Base-by-base conservation (phyloP, 1,140 invertebrate species). In the Drosophila yakuba region DNA sequence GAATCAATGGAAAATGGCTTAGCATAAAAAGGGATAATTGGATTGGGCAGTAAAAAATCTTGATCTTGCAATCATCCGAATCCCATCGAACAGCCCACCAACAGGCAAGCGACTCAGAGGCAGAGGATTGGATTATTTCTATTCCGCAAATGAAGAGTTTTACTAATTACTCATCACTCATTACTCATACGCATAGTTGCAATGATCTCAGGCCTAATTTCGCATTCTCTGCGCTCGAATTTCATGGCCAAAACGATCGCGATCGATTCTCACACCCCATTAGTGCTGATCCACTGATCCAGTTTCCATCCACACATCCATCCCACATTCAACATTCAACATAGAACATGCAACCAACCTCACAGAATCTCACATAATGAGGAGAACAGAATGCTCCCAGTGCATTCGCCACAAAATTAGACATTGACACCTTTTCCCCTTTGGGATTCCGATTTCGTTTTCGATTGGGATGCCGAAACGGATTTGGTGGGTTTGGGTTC, bases 391-490 rank as follows among this genome's bases (percentile, higher is more conserved):
- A 75, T 66, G 67, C 77, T 48, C 11, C 51, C 47, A 45, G 41
- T 75, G 73, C 73, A 77, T 56, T 75, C 57, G 12, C 62, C 68
- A 80, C 79, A 77, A 76, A 72, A 88, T 83, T 86, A 73, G 79
- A 86, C 84, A 88, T 83, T 88, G 83, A 83, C 83, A 88, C 83
- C 75, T 86, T 59, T 76, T 62, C 25, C 55, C 35, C 35, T 17
- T 58, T 51, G 36, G 60, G 60, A 67, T 51, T 45, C 17, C 0
- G 17, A 20, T 41, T 45, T 28, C 10, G 20, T 14, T 14, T 44
- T 25, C 25, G 25, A 25, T 25, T 25, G 25, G 25, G 25, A 48
- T 48, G 54, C 20, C 35, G 38, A 44, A 36, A 36, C 35, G 35
- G 35, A 39, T 14, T 44, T 20, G 20, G 20, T 20, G 20, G 20